Evolutionary conservation across 1,140 invertebrate species (phyloP), one percentile per base, ranked within the genome.

Genomic region (Aphelinus certus): DNA sequence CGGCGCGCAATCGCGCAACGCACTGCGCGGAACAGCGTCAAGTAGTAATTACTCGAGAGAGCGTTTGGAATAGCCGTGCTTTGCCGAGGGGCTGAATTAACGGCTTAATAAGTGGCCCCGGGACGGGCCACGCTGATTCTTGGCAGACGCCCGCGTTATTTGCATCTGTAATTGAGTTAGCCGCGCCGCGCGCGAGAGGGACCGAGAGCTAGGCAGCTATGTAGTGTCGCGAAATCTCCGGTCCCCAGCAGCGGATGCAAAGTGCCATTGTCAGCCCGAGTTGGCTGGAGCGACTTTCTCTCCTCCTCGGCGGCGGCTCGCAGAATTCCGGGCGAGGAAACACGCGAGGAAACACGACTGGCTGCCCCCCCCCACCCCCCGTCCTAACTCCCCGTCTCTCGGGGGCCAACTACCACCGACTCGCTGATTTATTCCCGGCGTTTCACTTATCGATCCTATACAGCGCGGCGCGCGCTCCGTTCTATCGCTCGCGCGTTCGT

Each of bases 81-180:
- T 67, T 74, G 65, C 45, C 58, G 62, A 10, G 26, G 43, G 71
- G 71, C 71, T 68, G 77, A 82, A 81, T 81, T 81, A 82, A 82
- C 82, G 80, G 81, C 73, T 81, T 74, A 78, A 76, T 83, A 83
- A 84, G 81, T 79, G 79, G 78, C 65, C 58, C 67, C 77, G 76
- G 46, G 55, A 79, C 74, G 60, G 1, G 45, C 42, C 63, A n/a
- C 51, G 76, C 65, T 80, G 81, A 84, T 83, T 84, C 82, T 80
- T 81, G 75, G 80, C 78, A 77, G 78, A 79, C 77, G 79, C 65
- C 73, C 76, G 78, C 79, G 78, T 81, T 83, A 84, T 84, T 84
- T 84, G 83, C 83, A 83, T 83, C 83, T 76, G 81, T 83, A 84
- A 84, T 84, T 83, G 78, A 81, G 82, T 83, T 83, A 83, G 80